phyloP scores from a whole-genome alignment of 2,113 vertebrate species.

The Neopipo cinnamomea region DNA sequence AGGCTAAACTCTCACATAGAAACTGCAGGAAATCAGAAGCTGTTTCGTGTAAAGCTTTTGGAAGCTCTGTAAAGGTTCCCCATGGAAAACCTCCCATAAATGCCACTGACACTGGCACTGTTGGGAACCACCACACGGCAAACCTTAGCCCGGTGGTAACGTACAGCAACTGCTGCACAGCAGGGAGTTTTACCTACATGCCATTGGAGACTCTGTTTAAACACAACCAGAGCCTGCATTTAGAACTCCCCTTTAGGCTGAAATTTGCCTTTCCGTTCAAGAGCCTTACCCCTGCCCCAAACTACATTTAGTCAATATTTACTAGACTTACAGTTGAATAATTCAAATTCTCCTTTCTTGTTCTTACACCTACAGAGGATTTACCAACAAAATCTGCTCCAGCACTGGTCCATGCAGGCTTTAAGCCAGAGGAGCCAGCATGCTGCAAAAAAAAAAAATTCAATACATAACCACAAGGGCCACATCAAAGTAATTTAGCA shows the following conservation, averaged over 20 bases:
- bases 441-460: not conserved
- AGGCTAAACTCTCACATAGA: not conserved
- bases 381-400: not conserved
- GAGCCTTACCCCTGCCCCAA: not conserved
- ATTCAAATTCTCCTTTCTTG: not conserved
- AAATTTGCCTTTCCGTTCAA: not conserved
- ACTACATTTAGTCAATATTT: not conserved
- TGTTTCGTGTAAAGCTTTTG: not conserved
- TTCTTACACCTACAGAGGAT: not conserved
- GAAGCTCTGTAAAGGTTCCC: not conserved
- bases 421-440: not conserved
- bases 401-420: not conserved
- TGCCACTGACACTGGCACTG: not conserved
- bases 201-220: not conserved
- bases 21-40: not conserved
- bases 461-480: conserved; percentile 5
- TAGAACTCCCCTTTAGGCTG: not conserved
- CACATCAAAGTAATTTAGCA: conserved; percentile 32
- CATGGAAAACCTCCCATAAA: not conserved
- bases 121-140: not conserved
- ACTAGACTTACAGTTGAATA: not conserved
- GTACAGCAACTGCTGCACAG: not conserved
- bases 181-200: not conserved
- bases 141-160: not conserved
- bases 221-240: not conserved